Conservation (phyloP, 2,888 invertebrate species). For the Taphrorychus bicolor region DNA sequence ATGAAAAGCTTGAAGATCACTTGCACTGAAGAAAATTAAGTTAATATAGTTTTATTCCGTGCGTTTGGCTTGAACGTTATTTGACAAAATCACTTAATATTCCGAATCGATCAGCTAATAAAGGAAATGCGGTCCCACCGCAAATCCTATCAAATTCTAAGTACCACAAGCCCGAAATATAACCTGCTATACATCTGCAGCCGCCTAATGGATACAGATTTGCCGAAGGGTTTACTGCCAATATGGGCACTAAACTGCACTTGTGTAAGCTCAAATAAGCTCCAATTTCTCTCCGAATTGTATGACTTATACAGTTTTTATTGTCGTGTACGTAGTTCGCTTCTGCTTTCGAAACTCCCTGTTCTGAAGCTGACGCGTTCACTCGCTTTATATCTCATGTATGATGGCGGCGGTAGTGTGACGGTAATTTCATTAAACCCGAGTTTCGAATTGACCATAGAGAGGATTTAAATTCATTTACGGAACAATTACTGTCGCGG, state of each 20-base stretch:
- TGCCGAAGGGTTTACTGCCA: not conserved
- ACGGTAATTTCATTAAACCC: constrained; percentile 3
- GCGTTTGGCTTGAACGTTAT: no score
- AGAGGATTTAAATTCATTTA: constrained; percentile 8
- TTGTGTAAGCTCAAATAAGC: not conserved
- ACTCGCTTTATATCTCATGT: not conserved
- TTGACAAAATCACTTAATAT: no score
- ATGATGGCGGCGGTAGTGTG: not conserved
- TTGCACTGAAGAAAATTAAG: no score
- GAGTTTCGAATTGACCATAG: constrained; percentile 2
- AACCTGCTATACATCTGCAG: not conserved
- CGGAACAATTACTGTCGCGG: not conserved
- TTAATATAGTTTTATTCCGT: no score
- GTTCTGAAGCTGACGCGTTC: not conserved
- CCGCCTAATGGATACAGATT: not conserved
- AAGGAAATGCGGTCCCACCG: not conserved
- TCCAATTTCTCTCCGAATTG: not conserved
- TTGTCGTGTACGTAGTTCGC: not conserved
- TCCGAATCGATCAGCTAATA: not conserved
- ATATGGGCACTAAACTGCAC: not conserved
- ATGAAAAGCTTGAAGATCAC: no score
- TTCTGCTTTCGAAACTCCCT: not conserved
- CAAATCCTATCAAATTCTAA: not conserved
- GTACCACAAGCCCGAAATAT: not conserved
- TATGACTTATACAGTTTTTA: not conserved